Base-by-base conservation (phyloP, 2,113 vertebrate genomes). In the Mesoclemmys tuberculata region DNA sequence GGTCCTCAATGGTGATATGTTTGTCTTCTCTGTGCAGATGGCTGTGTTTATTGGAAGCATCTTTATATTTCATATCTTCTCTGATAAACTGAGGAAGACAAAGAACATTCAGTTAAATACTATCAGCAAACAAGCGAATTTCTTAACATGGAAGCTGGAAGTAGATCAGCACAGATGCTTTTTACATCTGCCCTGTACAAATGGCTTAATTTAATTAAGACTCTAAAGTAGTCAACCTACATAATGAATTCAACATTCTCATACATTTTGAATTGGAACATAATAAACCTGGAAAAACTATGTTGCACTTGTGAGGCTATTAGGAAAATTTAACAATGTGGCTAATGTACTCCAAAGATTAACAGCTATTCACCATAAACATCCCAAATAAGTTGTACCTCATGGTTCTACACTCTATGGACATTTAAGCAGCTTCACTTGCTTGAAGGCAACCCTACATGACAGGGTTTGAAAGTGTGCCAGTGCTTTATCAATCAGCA, bases 41-140 rank as follows among this genome's bases (percentile, higher is more conserved):
- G 97, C 98, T 99, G 93, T 99, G 99, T 91, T 99, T 99, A 98
- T 99, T 99, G 80, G 99, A 98, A 29, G 98, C 98, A 98, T 99
- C 98, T 98, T 98, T 99, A 97, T 99, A 99, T 94, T 99, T 99
- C 99, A 99, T 99, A 97, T 99, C 99, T 98, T 99, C 99, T 96
- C 99, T 99, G 44, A 99, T 99, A 96, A 99, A 99, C 99, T 99
- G 90, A 48, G 97, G 16, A 90, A 97, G 88, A 96, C 10, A 90
- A 84, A 94, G 87, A 85, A 81, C 9, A 87, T 38, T 35, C 93
- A 27, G 44, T 95, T 97, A 91, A 96, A 90, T 79, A 6, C 7
- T 1, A 26, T 89, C 85, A 71, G 38, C 6, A 46, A 27, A 77
- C 74, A 46, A 46, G 14, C 5, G 29, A 18, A 49, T 38, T 82